These are phyloP conservation scores for Microctenopoma stevenorrisi DNA, from an alignment of 2,797 vertebrate species.

Conservation along the genomic window DNA sequence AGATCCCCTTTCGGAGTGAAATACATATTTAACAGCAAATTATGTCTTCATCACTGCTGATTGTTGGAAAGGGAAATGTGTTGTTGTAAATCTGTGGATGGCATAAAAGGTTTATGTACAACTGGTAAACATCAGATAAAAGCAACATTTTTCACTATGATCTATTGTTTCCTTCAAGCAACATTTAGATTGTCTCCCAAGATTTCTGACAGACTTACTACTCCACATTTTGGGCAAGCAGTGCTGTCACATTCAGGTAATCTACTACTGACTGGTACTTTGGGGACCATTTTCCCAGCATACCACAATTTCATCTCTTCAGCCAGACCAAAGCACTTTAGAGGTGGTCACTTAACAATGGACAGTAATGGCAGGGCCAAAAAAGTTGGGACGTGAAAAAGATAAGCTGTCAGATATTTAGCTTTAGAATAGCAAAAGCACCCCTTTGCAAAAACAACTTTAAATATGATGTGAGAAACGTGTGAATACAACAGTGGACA, in stretches of 20 bases:
- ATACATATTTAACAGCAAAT: not conserved
- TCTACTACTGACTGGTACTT: constrained; percentile 37
- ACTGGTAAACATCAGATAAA: not conserved
- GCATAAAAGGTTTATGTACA: not conserved
- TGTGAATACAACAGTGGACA: not conserved
- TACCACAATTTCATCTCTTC: constrained; percentile 43
- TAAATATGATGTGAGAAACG: constrained; percentile 8
- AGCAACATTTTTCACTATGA: constrained; percentile 3
- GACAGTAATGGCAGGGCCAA: constrained; percentile 26
- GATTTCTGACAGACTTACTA: constrained; percentile 18
- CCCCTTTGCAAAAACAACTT: not conserved
- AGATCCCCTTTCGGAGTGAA: not conserved
- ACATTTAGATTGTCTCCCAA: constrained; percentile 12
- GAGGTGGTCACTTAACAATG: constrained; percentile 41
- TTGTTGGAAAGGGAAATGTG: no score
- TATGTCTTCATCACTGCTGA: not conserved
- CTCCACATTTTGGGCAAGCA: constrained; percentile 27
- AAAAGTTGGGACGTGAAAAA: constrained; percentile 27
- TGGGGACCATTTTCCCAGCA: constrained; percentile 45
- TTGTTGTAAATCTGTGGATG: not conserved
- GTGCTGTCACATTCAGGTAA: constrained; percentile 48
- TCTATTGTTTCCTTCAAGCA: constrained; percentile 9
- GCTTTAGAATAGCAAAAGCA: constrained; percentile 23
- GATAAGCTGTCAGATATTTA: constrained; percentile 37
- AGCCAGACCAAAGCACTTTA: constrained; percentile 38